Percentiles rank a stretch among this genome's conserved stretches.
phyloP scores from a whole-genome alignment of 2,888 invertebrate species.

The Allolobophora icterica region DNA sequence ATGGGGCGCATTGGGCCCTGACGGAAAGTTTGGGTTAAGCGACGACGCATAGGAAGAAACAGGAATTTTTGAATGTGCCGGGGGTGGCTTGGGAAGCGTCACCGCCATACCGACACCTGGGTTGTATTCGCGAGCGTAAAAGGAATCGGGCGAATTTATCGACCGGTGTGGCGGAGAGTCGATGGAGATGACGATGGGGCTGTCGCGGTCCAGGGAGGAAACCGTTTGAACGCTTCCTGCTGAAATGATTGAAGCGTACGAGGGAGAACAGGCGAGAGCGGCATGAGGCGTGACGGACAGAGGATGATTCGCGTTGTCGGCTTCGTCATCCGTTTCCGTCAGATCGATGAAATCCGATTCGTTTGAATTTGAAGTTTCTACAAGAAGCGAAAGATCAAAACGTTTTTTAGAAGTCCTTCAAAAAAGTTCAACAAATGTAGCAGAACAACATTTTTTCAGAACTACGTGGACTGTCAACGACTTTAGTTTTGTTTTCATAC shows the following conservation, averaged over 20 bases:
- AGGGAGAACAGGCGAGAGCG: background rate
- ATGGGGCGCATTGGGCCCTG: background rate
- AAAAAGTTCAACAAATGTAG: no score
- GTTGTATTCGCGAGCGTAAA: background rate
- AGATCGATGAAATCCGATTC: constrained; percentile 43
- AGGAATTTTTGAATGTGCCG: constrained; percentile 36
- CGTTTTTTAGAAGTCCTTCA: background rate
- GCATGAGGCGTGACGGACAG: constrained; percentile 10
- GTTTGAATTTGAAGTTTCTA: constrained; percentile 30
- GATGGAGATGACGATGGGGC: constrained; percentile 43
- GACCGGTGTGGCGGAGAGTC: constrained; percentile 43
- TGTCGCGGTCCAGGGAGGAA: constrained; percentile 39
- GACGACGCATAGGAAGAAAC: background rate
- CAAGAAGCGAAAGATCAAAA: constrained; percentile 26
- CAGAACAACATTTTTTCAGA: no score
- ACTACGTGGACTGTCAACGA: no score
- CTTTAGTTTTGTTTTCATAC: background rate
- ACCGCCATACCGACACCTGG: background rate
- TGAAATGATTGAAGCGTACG: constrained; percentile 4
- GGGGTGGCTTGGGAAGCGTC: constrained; percentile 29
- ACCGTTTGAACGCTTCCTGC: background rate
- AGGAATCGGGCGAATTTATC: constrained; percentile 26
- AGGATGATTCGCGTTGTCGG: constrained; percentile 33
- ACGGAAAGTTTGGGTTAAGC: background rate
- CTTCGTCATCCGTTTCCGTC: constrained; percentile 44